Evolutionary conservation across 2,888 invertebrate species (phyloP), one percentile per base, ranked within the genome.

Genomic region (Eudasyphora cyanicolor): DNA sequence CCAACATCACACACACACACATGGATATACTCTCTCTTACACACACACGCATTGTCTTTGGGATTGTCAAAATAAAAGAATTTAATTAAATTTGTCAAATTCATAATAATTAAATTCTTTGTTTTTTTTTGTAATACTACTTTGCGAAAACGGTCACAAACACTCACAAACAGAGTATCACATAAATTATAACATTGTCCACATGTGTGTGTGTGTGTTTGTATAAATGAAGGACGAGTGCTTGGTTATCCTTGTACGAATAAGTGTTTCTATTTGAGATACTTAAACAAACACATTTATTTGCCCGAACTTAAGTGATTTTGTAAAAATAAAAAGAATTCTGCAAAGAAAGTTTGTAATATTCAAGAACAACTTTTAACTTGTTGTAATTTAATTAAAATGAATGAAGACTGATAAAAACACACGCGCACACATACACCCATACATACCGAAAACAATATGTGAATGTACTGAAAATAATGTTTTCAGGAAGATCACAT

Each of bases 51-150:
- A 32, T n/a, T n/a, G n/a, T n/a, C n/a, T n/a, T n/a, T n/a, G n/a
- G n/a, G n/a, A n/a, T n/a, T n/a, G n/a, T n/a, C 14, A 62, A 38
- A 64, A 64, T 21, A 19, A 38, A 38, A 19, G 21, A 64, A 21
- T 64, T 64, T 67, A 67, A 67, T 67, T 67, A 67, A 67, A 67
- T 67, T 42, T 67, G 67, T 67, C 67, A 67, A 67, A 67, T 67
- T 67, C 24, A 67, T 67, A 42, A 67, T 67, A 67, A 67, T 67
- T 67, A 67, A 67, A 67, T 67, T 67, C 67, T 67, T 67, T 67
- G n/a, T n/a, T n/a, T n/a, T n/a, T n/a, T n/a, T n/a, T n/a, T n/a
- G n/a, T n/a, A 1, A 45, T 45, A 6, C n/a, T 45, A 1, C 45
- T 45, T 45, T 45, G 14, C 2, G n/a, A n/a, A n/a, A n/a, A 45